These are phyloP conservation scores for Neostethus bicornis DNA, from an alignment of 2,797 vertebrate species.

Conservation along the genomic window DNA sequence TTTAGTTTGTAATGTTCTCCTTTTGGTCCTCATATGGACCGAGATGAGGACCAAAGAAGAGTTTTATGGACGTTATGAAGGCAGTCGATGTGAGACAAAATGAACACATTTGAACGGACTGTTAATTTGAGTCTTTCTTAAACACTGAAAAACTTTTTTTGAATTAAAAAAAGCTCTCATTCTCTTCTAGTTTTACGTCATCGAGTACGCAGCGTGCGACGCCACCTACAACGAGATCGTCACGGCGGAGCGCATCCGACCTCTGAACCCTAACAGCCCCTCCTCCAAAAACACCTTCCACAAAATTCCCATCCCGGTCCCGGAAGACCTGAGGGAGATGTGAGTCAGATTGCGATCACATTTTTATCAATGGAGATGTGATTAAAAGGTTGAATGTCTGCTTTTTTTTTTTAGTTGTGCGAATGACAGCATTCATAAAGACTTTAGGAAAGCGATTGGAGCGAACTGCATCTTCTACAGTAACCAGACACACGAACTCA, in stretches of 20 bases:
- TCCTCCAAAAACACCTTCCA: constrained; percentile 87
- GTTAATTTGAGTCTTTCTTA: too few relatives aligned
- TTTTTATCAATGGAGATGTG: not conserved
- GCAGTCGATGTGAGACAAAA: too few relatives aligned
- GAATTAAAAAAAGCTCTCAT: not conserved
- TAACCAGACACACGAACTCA: constrained; percentile 84
- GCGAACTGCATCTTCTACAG: constrained; percentile 91
- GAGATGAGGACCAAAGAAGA: too few relatives aligned
- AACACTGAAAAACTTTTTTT: constrained; percentile 13
- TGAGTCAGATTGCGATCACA: constrained; percentile 65
- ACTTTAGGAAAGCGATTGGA: constrained; percentile 93
- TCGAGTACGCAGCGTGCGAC: constrained; percentile 91
- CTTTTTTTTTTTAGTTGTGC: constrained; percentile 78
- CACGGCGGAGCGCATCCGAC: constrained; percentile 89
- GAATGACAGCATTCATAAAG: constrained; percentile 90
- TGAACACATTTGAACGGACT: too few relatives aligned
- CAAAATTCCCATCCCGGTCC: constrained; percentile 86
- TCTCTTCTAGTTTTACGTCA: constrained; percentile 87
- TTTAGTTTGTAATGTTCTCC: too few relatives aligned
- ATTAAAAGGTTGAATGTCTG: not conserved
- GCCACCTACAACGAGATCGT: constrained; percentile 95
- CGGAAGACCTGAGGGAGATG: constrained; percentile 91
- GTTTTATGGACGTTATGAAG: too few relatives aligned
- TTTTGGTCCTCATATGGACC: too few relatives aligned
- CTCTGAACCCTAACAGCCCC: constrained; percentile 89